Percentiles rank a stretch among this genome's conserved stretches.
These are phyloP conservation scores for Arothron firmamentum DNA, from an alignment of 2,113 vertebrate species.

Conservation along the genomic window DNA sequence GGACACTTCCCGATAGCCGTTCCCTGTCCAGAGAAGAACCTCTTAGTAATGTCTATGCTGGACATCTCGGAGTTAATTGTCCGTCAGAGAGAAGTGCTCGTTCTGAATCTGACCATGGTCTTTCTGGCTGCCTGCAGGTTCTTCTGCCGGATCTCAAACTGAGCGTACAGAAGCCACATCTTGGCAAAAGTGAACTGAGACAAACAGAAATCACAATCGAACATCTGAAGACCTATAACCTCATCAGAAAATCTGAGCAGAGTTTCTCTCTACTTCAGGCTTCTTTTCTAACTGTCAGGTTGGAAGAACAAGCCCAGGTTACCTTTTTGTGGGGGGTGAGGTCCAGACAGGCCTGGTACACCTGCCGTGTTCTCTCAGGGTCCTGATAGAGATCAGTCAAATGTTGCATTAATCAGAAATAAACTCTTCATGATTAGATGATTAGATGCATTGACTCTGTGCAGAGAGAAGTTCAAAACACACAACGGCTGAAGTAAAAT, in stretches of 20 bases:
- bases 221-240: no score
- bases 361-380: slow-evolving; percentile 88
- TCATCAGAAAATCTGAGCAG: no score
- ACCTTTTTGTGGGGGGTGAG: slow-evolving; percentile 97
- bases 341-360: slow-evolving; percentile 92
- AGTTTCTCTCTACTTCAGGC: no score
- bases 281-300: neutral
- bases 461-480: no score
- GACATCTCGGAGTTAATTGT: no score
- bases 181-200: slow-evolving; percentile 96
- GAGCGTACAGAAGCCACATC: slow-evolving; percentile 91
- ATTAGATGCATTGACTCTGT: no score
- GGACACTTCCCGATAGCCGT: slow-evolving; percentile 92
- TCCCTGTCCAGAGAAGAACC: slow-evolving; percentile 71
- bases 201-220: neutral
- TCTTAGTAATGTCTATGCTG: no score
- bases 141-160: slow-evolving; percentile 97
- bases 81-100: no score
- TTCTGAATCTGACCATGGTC: slow-evolving; percentile 81
- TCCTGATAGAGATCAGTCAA: slow-evolving; percentile 72
- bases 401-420: neutral
- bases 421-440: no score
- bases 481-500: no score
- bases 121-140: slow-evolving; percentile 86
- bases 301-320: neutral